Evolutionary conservation across 2,888 invertebrate species (phyloP), one percentile per base, ranked within the genome.

Genomic region (Chrysina gloriosa): DNA sequence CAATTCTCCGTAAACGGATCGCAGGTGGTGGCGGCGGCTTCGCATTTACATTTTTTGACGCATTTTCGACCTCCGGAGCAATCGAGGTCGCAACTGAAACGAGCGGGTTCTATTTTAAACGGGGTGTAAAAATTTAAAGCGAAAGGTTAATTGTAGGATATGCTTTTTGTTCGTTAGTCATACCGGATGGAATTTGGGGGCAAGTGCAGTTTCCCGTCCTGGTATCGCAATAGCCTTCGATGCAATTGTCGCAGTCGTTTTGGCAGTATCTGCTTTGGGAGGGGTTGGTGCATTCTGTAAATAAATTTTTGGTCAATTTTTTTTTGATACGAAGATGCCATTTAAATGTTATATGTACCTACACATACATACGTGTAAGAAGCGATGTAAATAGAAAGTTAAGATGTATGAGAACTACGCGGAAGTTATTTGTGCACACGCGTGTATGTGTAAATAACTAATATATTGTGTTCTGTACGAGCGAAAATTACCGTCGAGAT

Each of bases 211-310:
- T 84, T 25, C 92, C 92, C 6, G 86, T 87, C 66, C 84, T 78
- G 1, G 89, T 86, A 73, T 90, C 87, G 78, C 93, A 93, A 0
- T 87, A 87, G 52, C 87, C 86, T 56, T 86, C 86, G 68, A 82
- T 81, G 77, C 93, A 93, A 58, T 85, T 82, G 79, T n/a, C 45
- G 42, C 93, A 93, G 34, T 85, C 81, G 73, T 89, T 84, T 61
- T 85, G 84, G 79, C 96, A 96, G 74, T 89, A 89, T 21, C 89
- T 86, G 1, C 95, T 95, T 90, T 92, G 96, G 71, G 86, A 87
- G 73, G 88, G 88, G 56, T 84, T 81, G 42, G 88, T 87, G 78
- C 94, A 94, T 69, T 86, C 92, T 92, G 80, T 6, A 83, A 84
- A 63, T 68, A 48, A 47, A n/a, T n/a, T n/a, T n/a, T n/a, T n/a